These are phyloP conservation scores for Epicauta chinensis DNA, from an alignment of 1,140 invertebrate genomes.

Conservation along the genomic window DNA sequence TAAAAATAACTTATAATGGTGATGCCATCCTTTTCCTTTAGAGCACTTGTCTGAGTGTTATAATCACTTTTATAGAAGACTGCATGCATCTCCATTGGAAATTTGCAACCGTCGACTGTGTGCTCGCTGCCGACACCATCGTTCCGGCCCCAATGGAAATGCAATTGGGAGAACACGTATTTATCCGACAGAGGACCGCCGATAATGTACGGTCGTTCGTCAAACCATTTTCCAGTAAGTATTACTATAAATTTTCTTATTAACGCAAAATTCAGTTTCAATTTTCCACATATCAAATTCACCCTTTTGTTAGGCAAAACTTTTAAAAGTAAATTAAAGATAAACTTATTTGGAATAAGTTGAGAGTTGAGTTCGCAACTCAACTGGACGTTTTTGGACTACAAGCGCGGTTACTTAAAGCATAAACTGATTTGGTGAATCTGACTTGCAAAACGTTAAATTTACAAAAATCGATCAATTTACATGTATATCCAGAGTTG, in stretches of 20 bases:
- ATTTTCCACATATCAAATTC: too few relatives aligned
- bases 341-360: too few relatives aligned
- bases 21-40: conserved; percentile 51
- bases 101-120: conserved; percentile 56
- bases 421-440: too few relatives aligned
- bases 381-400: too few relatives aligned
- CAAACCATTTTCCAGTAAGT: conserved; percentile 51
- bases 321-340: too few relatives aligned
- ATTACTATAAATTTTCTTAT: conserved; percentile 42
- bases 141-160: conserved; percentile 75
- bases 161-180: conserved; percentile 66
- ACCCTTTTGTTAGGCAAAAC: too few relatives aligned
- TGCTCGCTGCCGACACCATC: conserved; percentile 74
- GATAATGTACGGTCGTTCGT: conserved; percentile 49
- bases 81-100: conserved; percentile 55
- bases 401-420: too few relatives aligned
- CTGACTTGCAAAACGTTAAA: too few relatives aligned
- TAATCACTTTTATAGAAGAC: conserved; percentile 50
- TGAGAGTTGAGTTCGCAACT: too few relatives aligned
- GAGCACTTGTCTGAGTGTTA: conserved; percentile 49
- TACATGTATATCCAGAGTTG: conserved; percentile 54
- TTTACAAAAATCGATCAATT: too few relatives aligned
- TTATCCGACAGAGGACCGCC: conserved; percentile 55
- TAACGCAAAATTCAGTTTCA: too few relatives aligned
- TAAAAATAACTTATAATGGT: conserved; percentile 52